These are phyloP conservation scores for Luffia ferchaultella DNA, from an alignment of 2,888 invertebrate species.

Conservation along the genomic window DNA sequence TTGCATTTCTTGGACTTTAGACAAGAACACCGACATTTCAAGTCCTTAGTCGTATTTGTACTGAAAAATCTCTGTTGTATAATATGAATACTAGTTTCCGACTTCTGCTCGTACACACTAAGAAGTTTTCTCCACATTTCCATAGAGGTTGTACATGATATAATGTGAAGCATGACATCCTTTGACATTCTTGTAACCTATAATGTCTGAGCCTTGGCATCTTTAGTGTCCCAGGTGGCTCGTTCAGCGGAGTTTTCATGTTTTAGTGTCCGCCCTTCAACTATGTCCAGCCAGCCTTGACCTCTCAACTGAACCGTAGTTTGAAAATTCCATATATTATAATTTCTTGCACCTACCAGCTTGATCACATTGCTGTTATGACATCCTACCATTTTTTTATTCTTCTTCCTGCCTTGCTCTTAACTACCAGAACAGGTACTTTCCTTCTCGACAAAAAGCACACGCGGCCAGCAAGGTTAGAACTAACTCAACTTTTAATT, in stretches of 20 bases:
- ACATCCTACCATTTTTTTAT: background rate
- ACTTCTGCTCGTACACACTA: constrained; percentile 20
- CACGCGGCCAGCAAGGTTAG: background rate
- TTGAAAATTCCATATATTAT: background rate
- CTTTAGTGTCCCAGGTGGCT: constrained; percentile 4
- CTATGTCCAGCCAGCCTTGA: background rate
- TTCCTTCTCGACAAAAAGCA: background rate
- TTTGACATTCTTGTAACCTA: constrained; percentile 9
- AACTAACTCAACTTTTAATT: background rate
- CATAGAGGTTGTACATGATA: constrained; percentile 11
- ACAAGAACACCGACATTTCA: constrained; percentile 12
- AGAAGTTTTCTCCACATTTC: constrained; percentile 16
- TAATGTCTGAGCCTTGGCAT: constrained; percentile 9
- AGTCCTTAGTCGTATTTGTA: constrained; percentile 11
- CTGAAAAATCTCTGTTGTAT: constrained; percentile 18
- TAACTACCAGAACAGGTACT: background rate
- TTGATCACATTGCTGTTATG: background rate
- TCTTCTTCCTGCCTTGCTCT: background rate
- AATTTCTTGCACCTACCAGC: constrained; percentile 6
- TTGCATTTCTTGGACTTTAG: constrained; percentile 11
- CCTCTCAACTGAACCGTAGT: constrained; percentile 1
- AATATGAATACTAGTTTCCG: constrained; percentile 19
- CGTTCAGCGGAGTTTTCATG: constrained; percentile 2
- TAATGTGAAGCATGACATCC: constrained; percentile 10
- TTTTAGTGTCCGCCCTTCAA: constrained; percentile 2